phyloP scores from a whole-genome alignment of 2,888 invertebrate species.

The Portevinia maculata region DNA sequence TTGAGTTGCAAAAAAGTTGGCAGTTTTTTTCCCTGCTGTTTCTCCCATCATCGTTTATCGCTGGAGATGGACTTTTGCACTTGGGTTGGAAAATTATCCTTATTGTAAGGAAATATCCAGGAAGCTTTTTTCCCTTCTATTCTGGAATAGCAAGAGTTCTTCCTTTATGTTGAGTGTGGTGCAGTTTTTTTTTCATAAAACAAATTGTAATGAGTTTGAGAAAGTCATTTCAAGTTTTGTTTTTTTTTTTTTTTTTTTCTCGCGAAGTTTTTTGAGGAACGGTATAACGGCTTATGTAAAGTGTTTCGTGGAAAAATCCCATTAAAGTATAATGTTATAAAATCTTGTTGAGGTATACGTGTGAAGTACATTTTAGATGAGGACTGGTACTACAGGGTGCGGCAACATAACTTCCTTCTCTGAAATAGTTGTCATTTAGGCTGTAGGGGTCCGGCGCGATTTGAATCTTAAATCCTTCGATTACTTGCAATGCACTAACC shows the following conservation, averaged over 20 bases:
- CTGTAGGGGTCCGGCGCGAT: too few species aligned
- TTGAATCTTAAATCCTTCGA: too few species aligned
- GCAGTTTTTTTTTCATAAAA: neutral
- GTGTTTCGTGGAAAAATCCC: neutral
- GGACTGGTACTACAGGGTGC: too few species aligned
- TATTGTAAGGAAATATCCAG: constrained; percentile 12
- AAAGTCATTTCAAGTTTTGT: constrained; percentile 27
- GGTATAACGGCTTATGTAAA: neutral
- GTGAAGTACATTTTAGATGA: too few species aligned
- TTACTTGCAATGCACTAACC: too few species aligned
- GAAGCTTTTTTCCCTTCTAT: neutral
- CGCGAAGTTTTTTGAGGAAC: neutral
- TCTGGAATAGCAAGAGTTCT: constrained; percentile 4
- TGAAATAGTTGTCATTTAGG: too few species aligned
- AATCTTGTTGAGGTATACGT: too few species aligned
- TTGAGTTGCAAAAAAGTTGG: constrained; percentile 22
- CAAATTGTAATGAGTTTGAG: constrained; percentile 53
- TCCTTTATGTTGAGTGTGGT: constrained; percentile 11
- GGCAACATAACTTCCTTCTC: too few species aligned
- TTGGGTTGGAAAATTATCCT: constrained; percentile 29
- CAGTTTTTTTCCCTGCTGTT: constrained; percentile 1
- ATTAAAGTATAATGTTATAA: too few species aligned
- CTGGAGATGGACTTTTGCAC: constrained; percentile 24
- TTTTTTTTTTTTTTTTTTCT: neutral
- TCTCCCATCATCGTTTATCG: constrained; percentile 7